Base-by-base conservation (phyloP, 2,888 invertebrate species). In the Mythimna pallens region DNA sequence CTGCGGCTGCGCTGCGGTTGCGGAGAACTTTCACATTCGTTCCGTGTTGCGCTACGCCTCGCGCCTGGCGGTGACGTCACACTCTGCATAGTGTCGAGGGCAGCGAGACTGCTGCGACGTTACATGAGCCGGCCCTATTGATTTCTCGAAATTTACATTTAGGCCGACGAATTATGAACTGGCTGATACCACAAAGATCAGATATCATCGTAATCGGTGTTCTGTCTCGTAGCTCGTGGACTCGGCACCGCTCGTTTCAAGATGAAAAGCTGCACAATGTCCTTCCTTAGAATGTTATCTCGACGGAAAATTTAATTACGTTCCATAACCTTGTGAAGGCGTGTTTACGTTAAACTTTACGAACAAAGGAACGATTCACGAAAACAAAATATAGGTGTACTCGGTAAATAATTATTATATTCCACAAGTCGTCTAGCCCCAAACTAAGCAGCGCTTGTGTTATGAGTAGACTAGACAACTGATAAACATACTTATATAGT, bases 21-120 rank as follows among this genome's bases (percentile, higher is more conserved):
- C 90, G 81, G 88, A 90, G 93, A 95, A 96, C 96, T 96, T 96
- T 96, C 96, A 96, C 96, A 95, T 95, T 95, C 93, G 92, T 91
- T 93, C 88, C 87, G 91, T 90, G 92, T 94, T 94, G 93, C 93
- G 94, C 90, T 92, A 92, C 90, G 90, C 87, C 89, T 87, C 90
- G 91, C 88, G 50, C 50, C 50, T 52, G 50, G 50, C 82, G 84
- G 83, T 94, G 95, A 94, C 94, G 94, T 94, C 95, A 94, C 90
- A 82, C 57, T 79, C 82, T 80, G 78, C 82, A 84, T 84, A 86
- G 86, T 88, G 88, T 84, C 86, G 87, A 86, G 86, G 88, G 84
- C 86, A 85, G 76, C 81, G 81, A 82, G 80, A 78, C 79, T 81
- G 73, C 81, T 86, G 78, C 83, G 82, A 77, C 74, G 81, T 74